Base-by-base conservation (phyloP, 2,888 invertebrate species). In the Thymelicus lineola region DNA sequence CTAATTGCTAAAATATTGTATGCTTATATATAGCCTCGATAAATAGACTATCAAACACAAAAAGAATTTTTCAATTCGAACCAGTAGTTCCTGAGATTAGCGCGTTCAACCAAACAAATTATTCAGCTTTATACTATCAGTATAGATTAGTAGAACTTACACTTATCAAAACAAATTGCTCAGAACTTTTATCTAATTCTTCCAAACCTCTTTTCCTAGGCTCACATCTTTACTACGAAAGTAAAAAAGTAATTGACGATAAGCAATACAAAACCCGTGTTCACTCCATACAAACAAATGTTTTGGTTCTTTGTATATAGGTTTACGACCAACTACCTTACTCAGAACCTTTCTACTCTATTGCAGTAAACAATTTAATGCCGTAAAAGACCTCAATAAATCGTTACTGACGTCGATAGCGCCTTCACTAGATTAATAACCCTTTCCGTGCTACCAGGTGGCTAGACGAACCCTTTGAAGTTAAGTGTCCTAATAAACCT, bases 331-430 rank as follows among this genome's bases (percentile, higher is more conserved):
- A 53, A 1, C 50, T n/a, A 42, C 42, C 42, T 42, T 12, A 42
- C 6, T 7, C 5, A n/a, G 55, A 57, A 28, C 17, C 20, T 55
- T 15, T 45, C 62, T 62, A 62, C 68, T 68, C 46, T 36, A 46
- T 62, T 20, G 68, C 38, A 62, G 62, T 68, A 62, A 68, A 68
- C 62, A 68, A 68, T 57, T 68, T 62, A 68, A 57, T 62, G 14
- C 28, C 68, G 36, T 57, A 48, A 68, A 66, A 68, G 67, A 66
- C 28, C 63, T n/a, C 67, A 70, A 73, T 73, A 73, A 73, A 73
- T 65, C 64, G 66, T n/a, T 59, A 36, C 57, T 61, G 59, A 64
- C 67, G 65, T 66, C 71, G 65, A 61, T 53, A 48, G 70, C 67
- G 60, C 46, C 65, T 59, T 46, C 61, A n/a, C 58, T 65, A 67